A percentile compares a stretch with the other conserved stretches of the same genome.
These are phyloP conservation scores for Trachythela sp. DNA, from an alignment of 64 coral and sea anemone species.

Conservation along the genomic window DNA sequence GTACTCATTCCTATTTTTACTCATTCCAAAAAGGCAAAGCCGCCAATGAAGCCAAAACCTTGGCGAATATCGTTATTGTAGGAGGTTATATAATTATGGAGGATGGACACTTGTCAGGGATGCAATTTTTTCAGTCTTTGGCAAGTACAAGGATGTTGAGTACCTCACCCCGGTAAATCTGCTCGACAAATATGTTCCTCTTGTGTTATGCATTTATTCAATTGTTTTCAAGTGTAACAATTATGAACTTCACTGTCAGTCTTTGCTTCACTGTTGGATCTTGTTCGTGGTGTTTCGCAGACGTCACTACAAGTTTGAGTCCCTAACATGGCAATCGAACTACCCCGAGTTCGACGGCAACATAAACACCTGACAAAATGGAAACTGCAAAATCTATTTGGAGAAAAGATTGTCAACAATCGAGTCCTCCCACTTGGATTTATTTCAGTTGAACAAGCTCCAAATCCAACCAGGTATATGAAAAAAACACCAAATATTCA, in stretches of 20 bases:
- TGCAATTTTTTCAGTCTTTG: slow-evolving; percentile 29
- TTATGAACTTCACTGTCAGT: too few relatives aligned
- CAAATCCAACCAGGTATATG: background rate
- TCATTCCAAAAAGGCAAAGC: slow-evolving; percentile 36
- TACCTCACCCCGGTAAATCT: too few relatives aligned
- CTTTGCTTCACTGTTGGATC: too few relatives aligned
- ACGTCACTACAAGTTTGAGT: slow-evolving; percentile 11
- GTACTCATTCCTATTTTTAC: slow-evolving; percentile 31
- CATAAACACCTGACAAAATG: background rate
- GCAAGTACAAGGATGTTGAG: slow-evolving; percentile 30
- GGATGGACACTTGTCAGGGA: slow-evolving; percentile 27
- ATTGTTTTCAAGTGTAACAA: too few relatives aligned
- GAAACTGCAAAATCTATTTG: too few relatives aligned
- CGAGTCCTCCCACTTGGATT: background rate
- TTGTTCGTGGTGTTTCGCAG: too few relatives aligned
- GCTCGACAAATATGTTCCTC: too few relatives aligned
- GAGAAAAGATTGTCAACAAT: too few relatives aligned
- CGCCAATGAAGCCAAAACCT: slow-evolving; percentile 43
- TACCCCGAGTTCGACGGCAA: background rate
- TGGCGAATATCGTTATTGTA: slow-evolving; percentile 30
- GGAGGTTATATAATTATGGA: slow-evolving; percentile 20
- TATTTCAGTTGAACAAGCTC: background rate
- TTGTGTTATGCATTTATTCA: too few relatives aligned
- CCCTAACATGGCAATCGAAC: background rate
- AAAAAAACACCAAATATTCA: too few relatives aligned